Evolutionary conservation across 2,797 vertebrate genomes (phyloP).

Genomic region (Amblyraja radiata): DNA sequence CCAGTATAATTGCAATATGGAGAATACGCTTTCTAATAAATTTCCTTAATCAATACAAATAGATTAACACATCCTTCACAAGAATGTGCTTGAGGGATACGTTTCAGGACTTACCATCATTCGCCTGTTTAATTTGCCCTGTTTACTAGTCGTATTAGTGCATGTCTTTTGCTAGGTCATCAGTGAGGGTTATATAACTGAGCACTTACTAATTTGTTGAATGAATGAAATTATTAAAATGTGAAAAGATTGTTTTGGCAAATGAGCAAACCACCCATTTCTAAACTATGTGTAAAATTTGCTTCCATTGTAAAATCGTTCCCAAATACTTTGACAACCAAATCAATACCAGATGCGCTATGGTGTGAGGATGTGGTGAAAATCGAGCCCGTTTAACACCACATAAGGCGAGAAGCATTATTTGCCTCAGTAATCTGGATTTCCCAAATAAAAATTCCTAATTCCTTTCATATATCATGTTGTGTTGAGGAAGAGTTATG

Average conservation of each 20-base stretch:
- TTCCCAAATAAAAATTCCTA: neutral
- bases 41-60: neutral
- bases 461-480: neutral
- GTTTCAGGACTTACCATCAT: neutral
- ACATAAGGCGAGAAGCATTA: neutral
- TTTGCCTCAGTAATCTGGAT: neutral
- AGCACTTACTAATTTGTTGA: neutral
- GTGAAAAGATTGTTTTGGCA: neutral
- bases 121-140: neutral
- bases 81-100: neutral
- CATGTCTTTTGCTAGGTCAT: neutral
- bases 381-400: slow-evolving; percentile 3
- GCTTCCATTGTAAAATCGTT: neutral
- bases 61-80: neutral
- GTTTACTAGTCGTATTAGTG: neutral
- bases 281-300: slow-evolving; percentile 4
- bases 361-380: neutral
- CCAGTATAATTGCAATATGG: too few relatives aligned
- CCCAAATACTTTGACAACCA: slow-evolving; percentile 1
- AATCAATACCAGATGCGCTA: neutral
- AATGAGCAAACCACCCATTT: slow-evolving; percentile 8
- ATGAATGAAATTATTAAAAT: slow-evolving; percentile 13
- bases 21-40: neutral
- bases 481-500: neutral
- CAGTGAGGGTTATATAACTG: neutral